phyloP scores from a whole-genome alignment of 1,140 invertebrate genomes.

The Caenorhabditis tropicalis region DNA sequence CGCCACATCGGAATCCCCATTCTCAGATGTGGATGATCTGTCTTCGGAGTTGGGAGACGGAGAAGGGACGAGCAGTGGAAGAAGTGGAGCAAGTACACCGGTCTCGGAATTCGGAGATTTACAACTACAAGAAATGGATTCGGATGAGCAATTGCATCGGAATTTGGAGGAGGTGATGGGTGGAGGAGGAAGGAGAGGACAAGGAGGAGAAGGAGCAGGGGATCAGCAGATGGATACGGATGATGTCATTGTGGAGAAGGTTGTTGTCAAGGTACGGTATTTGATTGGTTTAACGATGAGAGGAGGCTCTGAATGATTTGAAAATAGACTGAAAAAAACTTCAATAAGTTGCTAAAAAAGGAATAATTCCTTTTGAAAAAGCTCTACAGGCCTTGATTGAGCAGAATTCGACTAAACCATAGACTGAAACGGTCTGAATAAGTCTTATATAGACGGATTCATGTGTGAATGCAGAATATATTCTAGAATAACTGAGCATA shows the following conservation, averaged over 20 bases:
- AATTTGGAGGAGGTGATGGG: not conserved
- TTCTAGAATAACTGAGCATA: no score
- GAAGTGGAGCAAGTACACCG: not conserved
- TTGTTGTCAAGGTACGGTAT: no score
- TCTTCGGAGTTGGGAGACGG: not conserved
- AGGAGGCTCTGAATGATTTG: no score
- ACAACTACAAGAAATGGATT: conserved; percentile 27
- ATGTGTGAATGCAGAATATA: no score
- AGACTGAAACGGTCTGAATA: no score
- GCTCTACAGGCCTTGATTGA: no score
- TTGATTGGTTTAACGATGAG: no score
- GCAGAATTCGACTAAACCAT: no score
- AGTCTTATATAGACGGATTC: no score
- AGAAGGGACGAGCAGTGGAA: not conserved
- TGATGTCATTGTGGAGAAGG: not conserved
- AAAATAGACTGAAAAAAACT: no score
- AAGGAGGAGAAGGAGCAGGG: not conserved
- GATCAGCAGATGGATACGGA: not conserved
- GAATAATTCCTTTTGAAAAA: no score
- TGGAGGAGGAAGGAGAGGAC: not conserved
- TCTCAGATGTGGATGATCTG: not conserved
- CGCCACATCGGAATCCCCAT: not conserved
- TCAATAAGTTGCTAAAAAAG: no score
- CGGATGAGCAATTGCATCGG: not conserved
- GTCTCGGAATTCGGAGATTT: not conserved